Percentiles rank a stretch among this genome's conserved stretches.
These are phyloP conservation scores for Ceratothoa steindachneri DNA, from an alignment of 2,888 invertebrate genomes.

Conservation along the genomic window DNA sequence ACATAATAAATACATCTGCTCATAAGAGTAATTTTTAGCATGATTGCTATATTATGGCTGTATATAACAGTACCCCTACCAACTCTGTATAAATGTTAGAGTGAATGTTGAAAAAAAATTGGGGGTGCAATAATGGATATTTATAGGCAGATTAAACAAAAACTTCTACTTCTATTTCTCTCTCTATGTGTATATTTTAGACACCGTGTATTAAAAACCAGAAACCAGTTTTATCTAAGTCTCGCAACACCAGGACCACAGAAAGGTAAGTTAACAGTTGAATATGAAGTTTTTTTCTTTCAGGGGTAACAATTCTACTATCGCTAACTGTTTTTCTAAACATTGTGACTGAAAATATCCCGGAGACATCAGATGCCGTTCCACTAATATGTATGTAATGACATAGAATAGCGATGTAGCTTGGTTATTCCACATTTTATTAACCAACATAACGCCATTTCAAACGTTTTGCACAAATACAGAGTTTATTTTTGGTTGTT, in stretches of 20 bases:
- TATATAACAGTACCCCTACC: too few species aligned
- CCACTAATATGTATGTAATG: conserved; percentile 88
- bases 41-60: too few species aligned
- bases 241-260: not conserved
- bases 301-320: conserved; percentile 98
- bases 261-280: not conserved
- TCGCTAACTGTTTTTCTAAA: conserved; percentile 99
- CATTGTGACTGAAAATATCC: conserved; percentile 99
- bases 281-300: conserved; percentile 49
- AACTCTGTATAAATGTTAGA: too few species aligned
- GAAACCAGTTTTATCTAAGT: too few species aligned
- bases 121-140: too few species aligned
- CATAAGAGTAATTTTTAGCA: too few species aligned
- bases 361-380: conserved; percentile 99
- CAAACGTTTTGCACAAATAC: not conserved
- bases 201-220: too few species aligned
- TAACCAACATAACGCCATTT: not conserved
- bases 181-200: too few species aligned
- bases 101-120: too few species aligned
- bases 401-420: conserved; percentile 29
- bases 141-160: too few species aligned
- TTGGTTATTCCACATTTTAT: conserved; percentile 21
- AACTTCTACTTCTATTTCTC: too few species aligned
- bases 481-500: not conserved
- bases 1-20: too few species aligned